A percentile compares a stretch with the other conserved stretches of the same genome.
These are phyloP conservation scores for Caenorhabditis sinica DNA, from an alignment of 2,888 invertebrate genomes.

Conservation along the genomic window DNA sequence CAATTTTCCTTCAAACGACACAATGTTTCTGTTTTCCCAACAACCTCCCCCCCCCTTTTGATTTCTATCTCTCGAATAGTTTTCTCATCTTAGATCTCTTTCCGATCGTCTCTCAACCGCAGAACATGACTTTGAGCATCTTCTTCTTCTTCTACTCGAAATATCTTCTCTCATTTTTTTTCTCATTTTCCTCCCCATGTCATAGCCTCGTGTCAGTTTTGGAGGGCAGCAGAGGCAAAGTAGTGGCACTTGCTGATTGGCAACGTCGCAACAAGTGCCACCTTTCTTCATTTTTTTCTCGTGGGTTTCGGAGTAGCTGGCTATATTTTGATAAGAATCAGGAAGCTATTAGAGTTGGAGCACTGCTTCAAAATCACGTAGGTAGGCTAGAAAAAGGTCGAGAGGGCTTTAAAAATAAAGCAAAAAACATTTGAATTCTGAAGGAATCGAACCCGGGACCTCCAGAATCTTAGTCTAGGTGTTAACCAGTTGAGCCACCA, in stretches of 20 bases:
- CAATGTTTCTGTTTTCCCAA: slow-evolving; percentile 28
- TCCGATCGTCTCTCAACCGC: slow-evolving; percentile 12
- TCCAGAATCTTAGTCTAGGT: neutral
- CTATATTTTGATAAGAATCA: neutral
- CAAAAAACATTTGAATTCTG: neutral
- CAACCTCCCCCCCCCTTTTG: neutral
- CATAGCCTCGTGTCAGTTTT: neutral
- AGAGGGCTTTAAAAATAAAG: neutral
- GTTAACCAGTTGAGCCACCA: neutral
- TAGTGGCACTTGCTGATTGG: slow-evolving; percentile 49
- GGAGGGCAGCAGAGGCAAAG: neutral
- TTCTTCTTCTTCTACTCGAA: slow-evolving; percentile 29
- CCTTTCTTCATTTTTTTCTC: slow-evolving; percentile 24
- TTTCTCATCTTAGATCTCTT: slow-evolving; percentile 24
- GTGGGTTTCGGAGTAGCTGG: neutral
- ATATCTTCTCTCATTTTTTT: slow-evolving; percentile 12
- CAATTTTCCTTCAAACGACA: neutral
- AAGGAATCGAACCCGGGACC: neutral
- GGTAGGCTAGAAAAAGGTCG: neutral
- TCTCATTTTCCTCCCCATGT: slow-evolving; percentile 2
- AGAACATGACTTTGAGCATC: slow-evolving; percentile 31
- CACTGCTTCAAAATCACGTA: neutral
- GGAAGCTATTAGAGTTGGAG: neutral
- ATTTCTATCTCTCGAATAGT: neutral
- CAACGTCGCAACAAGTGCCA: slow-evolving; percentile 54